These are phyloP conservation scores for Synergus japonicus DNA, from an alignment of 2,888 invertebrate species.

Conservation along the genomic window DNA sequence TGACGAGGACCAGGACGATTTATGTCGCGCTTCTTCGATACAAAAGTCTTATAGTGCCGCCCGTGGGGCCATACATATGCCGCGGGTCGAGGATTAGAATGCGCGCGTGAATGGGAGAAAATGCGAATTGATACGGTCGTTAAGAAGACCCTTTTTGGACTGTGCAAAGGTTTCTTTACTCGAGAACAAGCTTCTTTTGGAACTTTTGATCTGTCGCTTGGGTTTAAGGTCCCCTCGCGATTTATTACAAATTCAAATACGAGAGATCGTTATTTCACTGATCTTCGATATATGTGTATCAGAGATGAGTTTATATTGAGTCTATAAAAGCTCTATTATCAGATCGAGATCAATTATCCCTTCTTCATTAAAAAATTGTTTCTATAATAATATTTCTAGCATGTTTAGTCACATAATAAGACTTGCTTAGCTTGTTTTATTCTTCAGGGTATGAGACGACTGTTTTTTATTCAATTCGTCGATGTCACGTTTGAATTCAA, in stretches of 20 bases:
- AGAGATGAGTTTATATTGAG: not conserved
- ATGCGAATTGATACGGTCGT: slow-evolving; percentile 70
- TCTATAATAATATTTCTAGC: too few species aligned
- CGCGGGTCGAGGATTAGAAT: slow-evolving; percentile 62
- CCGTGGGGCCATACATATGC: slow-evolving; percentile 49
- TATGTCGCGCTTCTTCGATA: slow-evolving; percentile 57
- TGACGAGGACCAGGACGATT: slow-evolving; percentile 59
- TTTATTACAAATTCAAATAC: slow-evolving; percentile 43
- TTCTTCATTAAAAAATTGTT: not conserved
- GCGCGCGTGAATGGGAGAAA: slow-evolving; percentile 65
- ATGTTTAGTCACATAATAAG: not conserved
- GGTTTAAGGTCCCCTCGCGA: slow-evolving; percentile 9
- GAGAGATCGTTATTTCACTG: slow-evolving; percentile 39
- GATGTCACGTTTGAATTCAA: not conserved
- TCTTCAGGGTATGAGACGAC: not conserved
- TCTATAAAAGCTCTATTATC: not conserved
- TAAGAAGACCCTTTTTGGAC: slow-evolving; percentile 60
- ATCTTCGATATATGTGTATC: slow-evolving; percentile 29
- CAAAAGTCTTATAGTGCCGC: slow-evolving; percentile 56
- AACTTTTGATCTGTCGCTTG: slow-evolving; percentile 21
- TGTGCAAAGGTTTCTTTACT: slow-evolving; percentile 30
- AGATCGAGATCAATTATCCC: not conserved
- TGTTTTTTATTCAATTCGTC: slow-evolving; percentile 8
- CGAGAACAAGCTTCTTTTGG: slow-evolving; percentile 41
- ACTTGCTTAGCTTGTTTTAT: not conserved